phyloP scores from a whole-genome alignment of 2,888 invertebrate genomes.

The Synanthedon vespiformis region DNA sequence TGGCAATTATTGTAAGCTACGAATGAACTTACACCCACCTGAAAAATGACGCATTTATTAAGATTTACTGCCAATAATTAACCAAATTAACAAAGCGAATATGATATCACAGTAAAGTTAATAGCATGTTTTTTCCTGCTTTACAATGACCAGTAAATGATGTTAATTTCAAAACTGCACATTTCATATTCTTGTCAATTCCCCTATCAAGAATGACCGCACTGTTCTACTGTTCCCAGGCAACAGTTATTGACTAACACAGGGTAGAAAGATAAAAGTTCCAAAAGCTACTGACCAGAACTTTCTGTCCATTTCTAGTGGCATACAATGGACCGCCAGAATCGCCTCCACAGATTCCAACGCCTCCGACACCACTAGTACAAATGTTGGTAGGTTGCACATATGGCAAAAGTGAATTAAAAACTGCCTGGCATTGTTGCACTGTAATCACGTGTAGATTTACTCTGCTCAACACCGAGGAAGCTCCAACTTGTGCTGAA shows the following conservation, averaged over 20 bases:
- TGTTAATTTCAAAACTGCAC: no score
- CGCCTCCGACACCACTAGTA: conserved; percentile 19
- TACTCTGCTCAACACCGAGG: conserved; percentile 11
- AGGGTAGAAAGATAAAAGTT: no score
- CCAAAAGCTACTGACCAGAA: conserved; percentile 4
- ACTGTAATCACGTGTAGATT: conserved; percentile 17
- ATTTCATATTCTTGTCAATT: no score
- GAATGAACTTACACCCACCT: conserved; percentile 44
- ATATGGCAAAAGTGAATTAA: conserved; percentile 13
- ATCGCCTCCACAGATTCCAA: conserved; percentile 23
- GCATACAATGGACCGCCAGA: conserved; percentile 17
- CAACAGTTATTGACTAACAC: no score
- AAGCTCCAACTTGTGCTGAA: conserved; percentile 1
- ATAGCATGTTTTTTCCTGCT: no score
- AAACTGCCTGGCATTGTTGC: conserved; percentile 14
- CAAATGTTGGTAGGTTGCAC: conserved; percentile 15
- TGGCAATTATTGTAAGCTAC: conserved; percentile 28
- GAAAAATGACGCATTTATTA: conserved; percentile 3
- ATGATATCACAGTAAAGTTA: no score
- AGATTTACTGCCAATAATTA: no score
- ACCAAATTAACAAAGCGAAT: no score
- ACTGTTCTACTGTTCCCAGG: no score
- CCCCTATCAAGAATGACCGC: no score
- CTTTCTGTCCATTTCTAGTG: conserved; percentile 2
- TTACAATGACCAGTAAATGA: no score